Base-by-base conservation (phyloP, 2,888 invertebrate species). In the Megaustenia siamemsis region DNA sequence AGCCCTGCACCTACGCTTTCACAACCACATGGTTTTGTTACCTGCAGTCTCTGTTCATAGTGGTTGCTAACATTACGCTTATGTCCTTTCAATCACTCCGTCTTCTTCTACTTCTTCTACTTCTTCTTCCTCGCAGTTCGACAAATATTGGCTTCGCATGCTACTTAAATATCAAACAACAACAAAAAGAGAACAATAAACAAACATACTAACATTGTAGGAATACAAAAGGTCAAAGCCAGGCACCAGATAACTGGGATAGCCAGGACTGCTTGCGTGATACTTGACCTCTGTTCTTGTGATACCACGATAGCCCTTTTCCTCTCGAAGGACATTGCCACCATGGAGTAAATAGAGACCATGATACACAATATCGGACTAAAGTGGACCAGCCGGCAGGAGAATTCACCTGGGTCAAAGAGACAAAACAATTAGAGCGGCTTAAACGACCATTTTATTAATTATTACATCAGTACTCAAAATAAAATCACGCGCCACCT, bases 291-390 rank as follows among this genome's bases (percentile, higher is more conserved):
- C 12, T 71, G 71, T 40, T 81, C 75, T 8, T 28, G 21, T 76
- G 45, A 15, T 40, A 75, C n/a, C 5, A 86, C 49, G 69, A 87
- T 84, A 56, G 86, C 83, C 1, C 80, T 49, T 15, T 82, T 69
- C 24, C 87, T 63, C 45, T 87, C 87, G 68, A 84, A 86, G n/a
- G 86, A 86, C 75, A 87, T 86, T 77, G 83, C 86, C n/a, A 87
- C 86, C 86, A 87, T 79, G 24, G 80, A 82, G 83, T 86, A 87
- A 75, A 87, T 87, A 32, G 87, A 87, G 10, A 76, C 79, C 63
- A 86, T 86, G 80, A 86, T 85, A 69, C 84, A 85, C 73, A 87
- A 28, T 10, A 87, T 56, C 2, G 86, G 87, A 8, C 75, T 40
- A 40, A 82, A 56, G 84, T 84, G 79, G 56, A 85, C 85, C n/a